Conservation (phyloP, 2,113 vertebrate genomes). For the Anseranas semipalmata region DNA sequence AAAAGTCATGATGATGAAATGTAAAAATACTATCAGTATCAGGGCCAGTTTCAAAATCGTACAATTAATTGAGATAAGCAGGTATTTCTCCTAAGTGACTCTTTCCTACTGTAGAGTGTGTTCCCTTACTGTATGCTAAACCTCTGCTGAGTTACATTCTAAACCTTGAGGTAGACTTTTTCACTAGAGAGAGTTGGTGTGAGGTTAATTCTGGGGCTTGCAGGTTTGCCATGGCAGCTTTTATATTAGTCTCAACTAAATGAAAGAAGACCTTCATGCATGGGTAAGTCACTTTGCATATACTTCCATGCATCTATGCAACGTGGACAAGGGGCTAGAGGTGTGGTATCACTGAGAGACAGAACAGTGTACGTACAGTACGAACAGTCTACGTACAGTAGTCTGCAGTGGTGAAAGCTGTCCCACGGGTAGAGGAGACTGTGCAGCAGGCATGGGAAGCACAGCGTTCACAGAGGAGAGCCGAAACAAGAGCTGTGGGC, state of each 20-base stretch:
- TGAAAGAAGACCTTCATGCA: accelerated
- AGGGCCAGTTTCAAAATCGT: not conserved
- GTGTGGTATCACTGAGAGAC: not conserved
- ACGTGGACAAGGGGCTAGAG: too few relatives aligned
- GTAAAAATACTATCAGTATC: not conserved
- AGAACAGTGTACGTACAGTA: too few relatives aligned
- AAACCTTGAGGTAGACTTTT: not conserved
- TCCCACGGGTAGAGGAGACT: not conserved
- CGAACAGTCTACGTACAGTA: not conserved
- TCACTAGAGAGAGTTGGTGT: not conserved
- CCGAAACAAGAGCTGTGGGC: not conserved
- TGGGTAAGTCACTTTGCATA: not conserved
- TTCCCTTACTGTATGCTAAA: not conserved
- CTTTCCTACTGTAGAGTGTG: not conserved
- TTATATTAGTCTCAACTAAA: not conserved
- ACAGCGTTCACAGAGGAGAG: not conserved
- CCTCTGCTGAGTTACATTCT: not conserved
- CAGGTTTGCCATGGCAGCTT: not conserved
- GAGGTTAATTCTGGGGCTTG: not conserved
- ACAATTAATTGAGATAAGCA: too few relatives aligned
- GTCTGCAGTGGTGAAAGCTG: not conserved
- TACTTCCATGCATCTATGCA: not conserved
- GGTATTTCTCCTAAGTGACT: not conserved
- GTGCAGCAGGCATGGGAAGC: not conserved
- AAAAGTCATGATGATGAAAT: not conserved